These are phyloP conservation scores for Bradysia coprophila DNA, from an alignment of 1,140 invertebrate species.

Conservation along the genomic window DNA sequence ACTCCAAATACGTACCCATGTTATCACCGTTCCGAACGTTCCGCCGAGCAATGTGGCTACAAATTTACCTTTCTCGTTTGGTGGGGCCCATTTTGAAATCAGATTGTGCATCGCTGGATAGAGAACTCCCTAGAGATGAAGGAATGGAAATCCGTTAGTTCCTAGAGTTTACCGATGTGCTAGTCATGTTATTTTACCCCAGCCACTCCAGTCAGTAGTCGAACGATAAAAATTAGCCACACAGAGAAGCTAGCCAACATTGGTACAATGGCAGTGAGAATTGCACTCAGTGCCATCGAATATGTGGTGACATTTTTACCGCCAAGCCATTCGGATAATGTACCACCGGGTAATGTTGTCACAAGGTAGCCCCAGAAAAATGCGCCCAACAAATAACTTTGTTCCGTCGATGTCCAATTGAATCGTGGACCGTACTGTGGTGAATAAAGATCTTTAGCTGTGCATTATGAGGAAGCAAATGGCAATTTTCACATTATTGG, in stretches of 20 bases:
- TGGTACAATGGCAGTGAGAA: conserved; percentile 50
- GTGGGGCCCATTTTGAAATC: conserved; percentile 54
- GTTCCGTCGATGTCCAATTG: conserved; percentile 35
- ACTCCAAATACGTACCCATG: conserved; percentile 40
- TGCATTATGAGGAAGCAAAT: neutral
- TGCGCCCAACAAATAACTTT: conserved; percentile 40
- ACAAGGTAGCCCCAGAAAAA: conserved; percentile 47
- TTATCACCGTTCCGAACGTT: conserved; percentile 56
- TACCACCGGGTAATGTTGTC: conserved; percentile 41
- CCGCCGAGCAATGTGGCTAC: conserved; percentile 53
- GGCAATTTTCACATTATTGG: neutral
- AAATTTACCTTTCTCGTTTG: conserved; percentile 59
- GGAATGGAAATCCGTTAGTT: neutral
- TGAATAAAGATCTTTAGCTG: neutral
- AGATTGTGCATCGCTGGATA: conserved; percentile 52
- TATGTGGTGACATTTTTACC: conserved; percentile 50
- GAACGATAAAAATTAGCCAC: conserved; percentile 33
- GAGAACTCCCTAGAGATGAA: conserved; percentile 34
- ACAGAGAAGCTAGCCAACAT: conserved; percentile 38
- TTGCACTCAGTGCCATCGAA: conserved; percentile 39
- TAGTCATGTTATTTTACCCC: too few species aligned
- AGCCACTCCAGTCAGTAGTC: conserved; percentile 45
- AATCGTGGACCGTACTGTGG: conserved; percentile 31
- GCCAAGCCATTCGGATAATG: conserved; percentile 52
- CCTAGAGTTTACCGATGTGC: too few species aligned